Evolutionary conservation across 2,797 vertebrate species (phyloP), one percentile per base, ranked within the genome.

Genomic region (Peromyscus aztecus): DNA sequence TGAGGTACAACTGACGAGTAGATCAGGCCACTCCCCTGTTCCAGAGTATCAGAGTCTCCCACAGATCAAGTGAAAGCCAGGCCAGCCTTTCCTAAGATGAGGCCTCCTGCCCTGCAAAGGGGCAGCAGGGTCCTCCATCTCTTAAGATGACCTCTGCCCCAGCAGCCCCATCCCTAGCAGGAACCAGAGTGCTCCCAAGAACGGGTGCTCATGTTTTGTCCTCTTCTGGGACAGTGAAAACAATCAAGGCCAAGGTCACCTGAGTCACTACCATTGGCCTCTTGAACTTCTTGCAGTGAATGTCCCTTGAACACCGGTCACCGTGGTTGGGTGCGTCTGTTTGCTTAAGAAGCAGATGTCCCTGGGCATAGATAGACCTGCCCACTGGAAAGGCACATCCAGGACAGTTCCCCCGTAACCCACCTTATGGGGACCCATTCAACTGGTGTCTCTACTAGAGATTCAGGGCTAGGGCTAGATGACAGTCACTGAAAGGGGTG

Each of bases 181-280:
- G 34, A n/a, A n/a, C 43, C 10, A 49, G 65, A 37, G 49, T n/a
- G 11, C 57, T 19, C 85, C 34, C 73, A 87, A 86, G 2, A 57
- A 10, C 21, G 7, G 8, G 49, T 19, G 67, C 2, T 73, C 14
- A 3, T 37, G 63, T 29, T 55, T 87, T 37, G n/a, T 87, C 13
- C n/a, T 55, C 46, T 71, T 55, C 46, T 27, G 34, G 55, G 84
- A 71, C 31, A 55, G 31, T 67, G 43, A 34, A 52, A 86, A 23
- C 34, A 37, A 34, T 37, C 52, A 27, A 52, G 83, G 59, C 57
- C 40, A 43, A 21, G 75, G 21, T 46, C 3, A 0, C 0, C 6
- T 2, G 2, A 8, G 27, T 52, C 1, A 0, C 23, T 13, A 3
- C 21, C 16, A 0, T n/a, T 24, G 55, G 37, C 12, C 69, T 0